Evolutionary conservation across 2,888 invertebrate species (phyloP).

Genomic region (Strigamia maritima): DNA sequence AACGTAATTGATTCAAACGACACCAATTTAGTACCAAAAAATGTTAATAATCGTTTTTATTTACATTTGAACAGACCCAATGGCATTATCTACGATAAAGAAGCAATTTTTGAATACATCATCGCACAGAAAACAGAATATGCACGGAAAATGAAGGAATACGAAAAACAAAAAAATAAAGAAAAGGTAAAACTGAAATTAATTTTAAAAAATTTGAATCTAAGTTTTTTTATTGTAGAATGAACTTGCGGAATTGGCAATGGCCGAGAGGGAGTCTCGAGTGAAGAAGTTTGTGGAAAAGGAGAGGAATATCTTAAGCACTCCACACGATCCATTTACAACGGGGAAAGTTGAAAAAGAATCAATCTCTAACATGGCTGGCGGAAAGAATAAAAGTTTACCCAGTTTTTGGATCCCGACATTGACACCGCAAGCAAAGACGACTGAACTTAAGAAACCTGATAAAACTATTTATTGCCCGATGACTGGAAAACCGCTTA

Average conservation of each 20-base stretch:
- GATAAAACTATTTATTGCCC: slow-evolving; percentile 76
- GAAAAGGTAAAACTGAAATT: slow-evolving; percentile 58
- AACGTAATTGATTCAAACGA: slow-evolving; percentile 58
- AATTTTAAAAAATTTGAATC: not conserved
- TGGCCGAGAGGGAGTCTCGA: slow-evolving; percentile 2
- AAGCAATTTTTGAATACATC: slow-evolving; percentile 92
- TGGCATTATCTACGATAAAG: slow-evolving; percentile 94
- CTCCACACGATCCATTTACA: slow-evolving; percentile 5
- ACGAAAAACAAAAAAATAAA: slow-evolving; percentile 77
- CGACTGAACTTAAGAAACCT: slow-evolving; percentile 29
- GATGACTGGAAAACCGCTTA: slow-evolving; percentile 77
- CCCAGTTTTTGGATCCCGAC: slow-evolving; percentile 35
- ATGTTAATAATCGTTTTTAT: too few relatives aligned
- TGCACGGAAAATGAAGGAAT: slow-evolving; percentile 83
- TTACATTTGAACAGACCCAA: slow-evolving; percentile 68
- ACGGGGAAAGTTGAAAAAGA: not conserved
- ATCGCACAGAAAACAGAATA: slow-evolving; percentile 91
- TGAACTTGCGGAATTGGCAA: not conserved
- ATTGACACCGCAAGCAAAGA: slow-evolving; percentile 10
- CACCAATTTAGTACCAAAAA: too few relatives aligned
- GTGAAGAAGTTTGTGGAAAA: slow-evolving; percentile 9
- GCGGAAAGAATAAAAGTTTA: slow-evolving; percentile 8
- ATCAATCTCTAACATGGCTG: slow-evolving; percentile 29
- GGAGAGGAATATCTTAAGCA: not conserved
- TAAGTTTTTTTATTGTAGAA: not conserved